Evolutionary conservation across 2,113 vertebrate species (phyloP).

Genomic region (Ictalurus furcatus): DNA sequence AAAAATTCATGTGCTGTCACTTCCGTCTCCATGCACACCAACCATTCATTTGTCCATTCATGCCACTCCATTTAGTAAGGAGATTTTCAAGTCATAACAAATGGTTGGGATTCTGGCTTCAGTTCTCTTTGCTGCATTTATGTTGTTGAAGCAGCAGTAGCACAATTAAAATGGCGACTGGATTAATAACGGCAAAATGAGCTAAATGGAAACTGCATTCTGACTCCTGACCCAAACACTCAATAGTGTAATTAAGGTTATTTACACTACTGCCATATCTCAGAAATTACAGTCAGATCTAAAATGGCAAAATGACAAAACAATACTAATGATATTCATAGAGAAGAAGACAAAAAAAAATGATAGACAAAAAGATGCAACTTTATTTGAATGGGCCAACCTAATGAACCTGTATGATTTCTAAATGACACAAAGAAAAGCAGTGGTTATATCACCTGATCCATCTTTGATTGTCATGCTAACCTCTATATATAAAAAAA

Average conservation of each 20-base stretch:
- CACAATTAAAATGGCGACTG: background rate
- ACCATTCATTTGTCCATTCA: background rate
- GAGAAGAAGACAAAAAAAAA: no score
- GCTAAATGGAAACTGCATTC: background rate
- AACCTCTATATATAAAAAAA: background rate
- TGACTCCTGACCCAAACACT: background rate
- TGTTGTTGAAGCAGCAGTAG: background rate
- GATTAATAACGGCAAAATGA: slow-evolving; percentile 14
- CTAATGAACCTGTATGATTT: background rate
- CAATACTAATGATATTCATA: background rate
- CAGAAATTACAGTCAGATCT: slow-evolving; percentile 31
- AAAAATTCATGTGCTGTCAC: background rate
- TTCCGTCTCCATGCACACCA: background rate
- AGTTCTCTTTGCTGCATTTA: background rate
- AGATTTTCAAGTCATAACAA: background rate
- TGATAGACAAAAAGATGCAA: background rate
- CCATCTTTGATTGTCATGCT: background rate
- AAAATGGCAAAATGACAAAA: slow-evolving; percentile 18
- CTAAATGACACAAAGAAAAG: background rate
- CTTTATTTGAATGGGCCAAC: background rate
- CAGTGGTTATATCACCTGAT: background rate
- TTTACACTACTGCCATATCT: background rate
- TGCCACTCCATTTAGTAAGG: background rate
- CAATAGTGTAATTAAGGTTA: background rate
- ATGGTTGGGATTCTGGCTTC: background rate